Percentiles rank a stretch among this genome's conserved stretches.
phyloP scores from a whole-genome alignment of 2,113 vertebrate species.

The Myocastor coypus region DNA sequence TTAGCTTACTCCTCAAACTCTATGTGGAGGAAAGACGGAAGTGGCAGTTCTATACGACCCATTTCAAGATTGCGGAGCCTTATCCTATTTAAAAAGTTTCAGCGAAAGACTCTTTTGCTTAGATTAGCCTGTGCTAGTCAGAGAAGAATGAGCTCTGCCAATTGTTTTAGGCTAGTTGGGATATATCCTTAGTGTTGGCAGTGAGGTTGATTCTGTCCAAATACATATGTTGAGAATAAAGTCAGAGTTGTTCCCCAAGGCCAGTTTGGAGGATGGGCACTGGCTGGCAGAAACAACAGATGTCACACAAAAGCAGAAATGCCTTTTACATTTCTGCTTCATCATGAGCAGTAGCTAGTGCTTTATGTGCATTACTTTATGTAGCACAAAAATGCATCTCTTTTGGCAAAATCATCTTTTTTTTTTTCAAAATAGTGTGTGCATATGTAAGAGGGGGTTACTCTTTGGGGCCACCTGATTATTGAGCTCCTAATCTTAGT shows the following conservation, averaged over 20 bases:
- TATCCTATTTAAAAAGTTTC: neutral
- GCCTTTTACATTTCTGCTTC: neutral
- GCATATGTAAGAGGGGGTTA: neutral
- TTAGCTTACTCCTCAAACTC: constrained; percentile 29
- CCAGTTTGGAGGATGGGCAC: neutral
- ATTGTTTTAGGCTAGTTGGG: neutral
- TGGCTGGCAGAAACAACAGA: neutral
- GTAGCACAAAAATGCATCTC: neutral
- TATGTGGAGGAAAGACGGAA: neutral
- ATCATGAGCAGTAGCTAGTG: neutral
- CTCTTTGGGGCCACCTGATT: neutral
- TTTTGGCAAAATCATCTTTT: neutral
- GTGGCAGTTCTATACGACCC: neutral
- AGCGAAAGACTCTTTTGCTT: neutral
- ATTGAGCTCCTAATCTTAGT: neutral
- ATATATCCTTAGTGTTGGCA: neutral
- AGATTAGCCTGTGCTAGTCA: neutral
- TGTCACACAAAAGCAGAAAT: neutral
- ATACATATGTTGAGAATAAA: neutral
- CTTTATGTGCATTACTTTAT: neutral
- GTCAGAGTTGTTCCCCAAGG: neutral
- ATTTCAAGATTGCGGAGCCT: neutral
- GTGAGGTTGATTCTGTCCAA: neutral
- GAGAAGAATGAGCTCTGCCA: neutral
- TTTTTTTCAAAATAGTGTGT: neutral